phyloP scores from a whole-genome alignment of 2,797 vertebrate genomes.

The Poliocrania exsul region DNA sequence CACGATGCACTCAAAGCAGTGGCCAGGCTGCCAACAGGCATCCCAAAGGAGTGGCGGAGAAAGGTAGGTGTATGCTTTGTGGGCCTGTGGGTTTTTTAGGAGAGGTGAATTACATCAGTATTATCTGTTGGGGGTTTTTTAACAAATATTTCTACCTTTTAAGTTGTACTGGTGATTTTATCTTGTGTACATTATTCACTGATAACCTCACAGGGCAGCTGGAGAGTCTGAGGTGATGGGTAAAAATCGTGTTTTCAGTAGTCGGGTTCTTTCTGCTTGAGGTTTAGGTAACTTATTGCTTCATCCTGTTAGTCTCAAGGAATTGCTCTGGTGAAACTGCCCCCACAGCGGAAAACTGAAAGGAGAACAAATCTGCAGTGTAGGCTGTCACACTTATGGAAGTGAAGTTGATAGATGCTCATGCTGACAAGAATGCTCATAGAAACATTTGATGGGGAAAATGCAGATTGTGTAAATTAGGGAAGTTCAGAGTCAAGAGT shows the following conservation, averaged over 20 bases:
- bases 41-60: slow-evolving; percentile 96
- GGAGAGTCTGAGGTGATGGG: background rate
- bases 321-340: background rate
- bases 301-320: background rate
- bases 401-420: background rate
- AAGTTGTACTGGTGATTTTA: background rate
- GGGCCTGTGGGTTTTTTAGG: background rate
- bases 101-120: background rate
- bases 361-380: background rate
- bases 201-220: background rate
- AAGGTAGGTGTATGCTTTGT: slow-evolving; percentile 77
- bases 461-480: background rate
- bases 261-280: background rate
- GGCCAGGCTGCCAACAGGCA: slow-evolving; percentile 92
- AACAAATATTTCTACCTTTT: background rate
- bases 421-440: background rate
- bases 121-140: background rate
- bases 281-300: background rate
- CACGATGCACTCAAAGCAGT: slow-evolving; percentile 97
- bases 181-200: background rate
- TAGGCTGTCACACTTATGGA: background rate
- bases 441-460: background rate
- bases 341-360: background rate
- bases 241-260: background rate
- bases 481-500: background rate